Evolutionary conservation across 2,888 invertebrate species (phyloP).

Genomic region (Drosophila colorata): DNA sequence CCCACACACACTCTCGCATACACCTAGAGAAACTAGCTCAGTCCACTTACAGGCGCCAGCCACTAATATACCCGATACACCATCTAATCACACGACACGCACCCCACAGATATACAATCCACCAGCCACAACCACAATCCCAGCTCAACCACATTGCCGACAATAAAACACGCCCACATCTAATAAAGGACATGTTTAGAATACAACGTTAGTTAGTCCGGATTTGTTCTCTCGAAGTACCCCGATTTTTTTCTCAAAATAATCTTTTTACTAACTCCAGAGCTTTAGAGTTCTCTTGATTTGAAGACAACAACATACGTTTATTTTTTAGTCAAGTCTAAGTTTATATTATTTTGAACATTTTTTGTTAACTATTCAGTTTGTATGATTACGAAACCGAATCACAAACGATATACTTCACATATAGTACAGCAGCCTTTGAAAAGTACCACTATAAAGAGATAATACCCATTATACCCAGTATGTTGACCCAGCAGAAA

Average conservation of each 20-base stretch:
- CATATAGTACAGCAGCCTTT: slow-evolving; percentile 83
- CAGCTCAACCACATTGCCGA: slow-evolving; percentile 41
- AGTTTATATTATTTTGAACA: slow-evolving; percentile 45
- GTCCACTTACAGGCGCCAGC: slow-evolving; percentile 1
- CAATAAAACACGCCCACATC: slow-evolving; percentile 38
- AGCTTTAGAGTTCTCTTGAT: slow-evolving; percentile 22
- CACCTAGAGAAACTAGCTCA: slow-evolving; percentile 25
- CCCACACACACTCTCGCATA: slow-evolving; percentile 18
- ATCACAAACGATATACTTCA: slow-evolving; percentile 82
- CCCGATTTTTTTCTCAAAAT: slow-evolving; percentile 12
- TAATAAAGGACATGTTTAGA: slow-evolving; percentile 48
- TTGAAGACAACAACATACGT: slow-evolving; percentile 25
- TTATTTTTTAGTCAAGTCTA: slow-evolving; percentile 22
- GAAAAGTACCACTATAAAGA: slow-evolving; percentile 53
- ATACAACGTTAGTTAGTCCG: slow-evolving; percentile 9
- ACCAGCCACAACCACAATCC: slow-evolving; percentile 38
- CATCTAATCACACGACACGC: slow-evolving; percentile 31
- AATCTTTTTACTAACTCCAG: slow-evolving; percentile 26
- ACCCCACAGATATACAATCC: slow-evolving; percentile 28
- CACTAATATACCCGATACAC: slow-evolving; percentile 26
- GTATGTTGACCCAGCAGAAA: slow-evolving; percentile 19
- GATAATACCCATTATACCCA: slow-evolving; percentile 19
- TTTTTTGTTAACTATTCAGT: slow-evolving; percentile 52
- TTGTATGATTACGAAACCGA: slow-evolving; percentile 62
- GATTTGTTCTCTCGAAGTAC: slow-evolving; percentile 11